Evolutionary conservation across 2,797 vertebrate species (phyloP).

Genomic region (Scyliorhinus canicula): DNA sequence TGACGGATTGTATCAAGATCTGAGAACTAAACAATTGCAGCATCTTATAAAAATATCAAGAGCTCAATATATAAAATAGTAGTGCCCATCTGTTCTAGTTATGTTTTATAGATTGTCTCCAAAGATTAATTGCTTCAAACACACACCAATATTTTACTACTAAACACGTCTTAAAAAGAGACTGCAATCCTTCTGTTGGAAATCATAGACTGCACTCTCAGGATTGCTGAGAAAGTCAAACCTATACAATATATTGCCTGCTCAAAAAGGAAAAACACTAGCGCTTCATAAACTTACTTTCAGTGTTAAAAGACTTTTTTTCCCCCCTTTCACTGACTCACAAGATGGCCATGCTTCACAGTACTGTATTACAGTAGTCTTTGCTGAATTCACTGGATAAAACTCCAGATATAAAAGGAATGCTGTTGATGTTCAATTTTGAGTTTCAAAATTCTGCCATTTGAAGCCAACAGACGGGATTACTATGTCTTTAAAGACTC

Average conservation of each 20-base stretch:
- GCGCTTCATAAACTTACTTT: constrained; percentile 24
- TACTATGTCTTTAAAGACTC: constrained; percentile 29
- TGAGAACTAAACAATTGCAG: constrained; percentile 35
- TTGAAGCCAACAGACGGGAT: constrained; percentile 37
- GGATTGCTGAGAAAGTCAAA: constrained; percentile 27
- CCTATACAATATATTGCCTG: constrained; percentile 8
- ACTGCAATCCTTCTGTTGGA: constrained; percentile 26
- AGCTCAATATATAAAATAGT: constrained; percentile 35
- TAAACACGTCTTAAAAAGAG: constrained; percentile 26
- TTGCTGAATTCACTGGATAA: constrained; percentile 35
- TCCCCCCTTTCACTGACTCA: background rate
- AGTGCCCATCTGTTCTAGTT: constrained; percentile 36
- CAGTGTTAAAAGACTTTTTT: constrained; percentile 28
- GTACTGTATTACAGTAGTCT: constrained; percentile 38
- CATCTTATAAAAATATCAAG: constrained; percentile 35
- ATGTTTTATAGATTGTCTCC: constrained; percentile 37
- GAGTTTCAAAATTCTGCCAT: constrained; percentile 35
- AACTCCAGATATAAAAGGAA: constrained; percentile 37
- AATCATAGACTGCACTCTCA: constrained; percentile 1
- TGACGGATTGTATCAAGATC: constrained; percentile 4
- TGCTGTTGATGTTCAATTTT: constrained; percentile 34
- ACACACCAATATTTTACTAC: constrained; percentile 20
- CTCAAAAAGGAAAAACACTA: background rate
- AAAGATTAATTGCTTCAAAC: constrained; percentile 36
- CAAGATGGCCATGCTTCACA: constrained; percentile 34